These are phyloP conservation scores for Sabatieria punctata DNA, from an alignment of 2,888 invertebrate species.

Conservation along the genomic window DNA sequence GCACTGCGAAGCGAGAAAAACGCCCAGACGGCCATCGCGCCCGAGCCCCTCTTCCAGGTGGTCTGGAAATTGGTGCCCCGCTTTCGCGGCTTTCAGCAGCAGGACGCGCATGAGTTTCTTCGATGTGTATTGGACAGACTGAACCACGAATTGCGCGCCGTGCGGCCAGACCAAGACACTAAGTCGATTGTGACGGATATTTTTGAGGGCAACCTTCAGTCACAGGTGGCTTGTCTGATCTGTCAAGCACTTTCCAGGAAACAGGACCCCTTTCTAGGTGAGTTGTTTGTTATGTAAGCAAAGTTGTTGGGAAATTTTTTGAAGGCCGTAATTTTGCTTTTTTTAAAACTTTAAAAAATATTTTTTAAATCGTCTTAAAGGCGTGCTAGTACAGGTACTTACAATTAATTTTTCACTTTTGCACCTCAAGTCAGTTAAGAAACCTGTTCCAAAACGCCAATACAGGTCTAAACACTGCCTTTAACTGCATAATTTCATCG, in stretches of 20 bases:
- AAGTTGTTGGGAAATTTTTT: too few relatives aligned
- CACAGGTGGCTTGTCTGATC: constrained; percentile 56
- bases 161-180: background rate
- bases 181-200: too few relatives aligned
- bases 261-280: constrained; percentile 56
- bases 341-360: background rate
- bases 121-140: constrained; percentile 63
- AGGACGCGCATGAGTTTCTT: constrained; percentile 69
- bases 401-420: too few relatives aligned
- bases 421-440: too few relatives aligned
- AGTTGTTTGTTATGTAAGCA: too few relatives aligned
- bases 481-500: too few relatives aligned
- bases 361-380: too few relatives aligned
- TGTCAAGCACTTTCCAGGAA: constrained; percentile 64
- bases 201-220: constrained; percentile 64
- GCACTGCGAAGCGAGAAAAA: constrained; percentile 52
- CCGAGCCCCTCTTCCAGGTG: constrained; percentile 59
- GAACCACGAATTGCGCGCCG: constrained; percentile 50
- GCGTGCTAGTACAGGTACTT: too few relatives aligned
- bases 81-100: constrained; percentile 56
- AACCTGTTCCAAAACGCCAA: too few relatives aligned
- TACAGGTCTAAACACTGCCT: too few relatives aligned
- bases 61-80: constrained; percentile 68
- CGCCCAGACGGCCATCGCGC: constrained; percentile 52
- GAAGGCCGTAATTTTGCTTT: too few relatives aligned